These are phyloP conservation scores for Coptodon bakossiorum DNA, from an alignment of 2,113 vertebrate species.

Conservation along the genomic window DNA sequence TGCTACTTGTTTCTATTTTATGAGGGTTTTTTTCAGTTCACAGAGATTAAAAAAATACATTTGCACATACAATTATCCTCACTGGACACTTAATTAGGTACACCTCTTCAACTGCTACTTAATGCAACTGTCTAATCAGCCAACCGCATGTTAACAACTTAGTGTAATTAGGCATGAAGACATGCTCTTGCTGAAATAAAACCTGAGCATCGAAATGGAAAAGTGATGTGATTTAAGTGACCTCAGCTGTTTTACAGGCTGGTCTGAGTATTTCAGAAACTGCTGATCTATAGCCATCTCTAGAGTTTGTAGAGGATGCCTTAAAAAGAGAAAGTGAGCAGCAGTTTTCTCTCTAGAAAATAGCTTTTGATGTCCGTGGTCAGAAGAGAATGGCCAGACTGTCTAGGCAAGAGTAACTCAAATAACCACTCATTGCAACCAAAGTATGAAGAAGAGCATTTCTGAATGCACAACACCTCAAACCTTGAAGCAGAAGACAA, in stretches of 20 bases:
- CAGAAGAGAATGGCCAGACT: neutral
- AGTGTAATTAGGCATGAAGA: neutral
- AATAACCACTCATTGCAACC: neutral
- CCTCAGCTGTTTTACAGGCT: neutral
- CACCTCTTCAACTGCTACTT: neutral
- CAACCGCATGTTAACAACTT: neutral
- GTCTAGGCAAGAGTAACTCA: neutral
- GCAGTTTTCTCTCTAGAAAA: neutral
- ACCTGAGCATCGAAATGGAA: fast-evolving
- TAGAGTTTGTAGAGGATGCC: neutral
- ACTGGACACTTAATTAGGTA: neutral
- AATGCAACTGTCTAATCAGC: neutral
- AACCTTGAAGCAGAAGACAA: too few relatives aligned
- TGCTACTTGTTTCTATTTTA: neutral
- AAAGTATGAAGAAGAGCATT: neutral
- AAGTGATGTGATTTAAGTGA: neutral
- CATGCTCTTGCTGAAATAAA: neutral
- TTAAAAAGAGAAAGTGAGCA: neutral
- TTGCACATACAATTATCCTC: neutral
- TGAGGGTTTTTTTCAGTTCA: fast-evolving
- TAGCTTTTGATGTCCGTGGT: neutral
- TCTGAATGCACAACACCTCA: neutral
- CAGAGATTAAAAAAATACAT: neutral
- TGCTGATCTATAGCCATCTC: neutral
- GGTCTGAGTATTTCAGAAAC: neutral